These are phyloP conservation scores for Telenomus remus DNA, from an alignment of 1,140 invertebrate species.

Conservation along the genomic window DNA sequence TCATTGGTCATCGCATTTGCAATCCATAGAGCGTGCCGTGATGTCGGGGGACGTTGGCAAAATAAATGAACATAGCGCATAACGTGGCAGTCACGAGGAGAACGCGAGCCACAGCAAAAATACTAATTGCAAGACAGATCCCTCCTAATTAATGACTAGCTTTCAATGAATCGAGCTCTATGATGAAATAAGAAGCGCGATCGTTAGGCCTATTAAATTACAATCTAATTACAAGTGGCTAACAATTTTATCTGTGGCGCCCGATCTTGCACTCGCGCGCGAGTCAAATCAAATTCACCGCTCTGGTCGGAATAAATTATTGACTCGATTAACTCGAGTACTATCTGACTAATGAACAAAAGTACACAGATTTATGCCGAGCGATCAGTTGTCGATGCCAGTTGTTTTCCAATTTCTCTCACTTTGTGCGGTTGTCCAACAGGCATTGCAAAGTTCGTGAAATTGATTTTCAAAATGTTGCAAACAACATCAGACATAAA, in stretches of 20 bases:
- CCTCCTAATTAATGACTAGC: constrained; percentile 33
- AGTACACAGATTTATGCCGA: no score
- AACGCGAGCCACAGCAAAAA: constrained; percentile 18
- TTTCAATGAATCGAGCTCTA: constrained; percentile 24
- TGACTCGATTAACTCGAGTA: constrained; percentile 12
- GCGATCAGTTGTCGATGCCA: no score
- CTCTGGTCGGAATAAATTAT: constrained; percentile 27
- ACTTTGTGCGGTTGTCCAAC: no score
- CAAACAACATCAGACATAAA: no score
- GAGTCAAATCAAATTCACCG: constrained; percentile 22
- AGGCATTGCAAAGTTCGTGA: no score
- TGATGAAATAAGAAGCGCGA: constrained; percentile 25
- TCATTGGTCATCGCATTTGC: no score
- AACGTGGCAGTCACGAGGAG: constrained; percentile 4
- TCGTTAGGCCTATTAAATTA: constrained; percentile 28
- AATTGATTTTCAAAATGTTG: no score
- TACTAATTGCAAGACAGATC: constrained; percentile 38
- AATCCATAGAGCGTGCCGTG: no score
- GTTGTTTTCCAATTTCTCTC: no score
- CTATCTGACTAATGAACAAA: constrained; percentile 14
- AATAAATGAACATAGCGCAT: constrained; percentile 1
- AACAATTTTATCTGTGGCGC: constrained; percentile 27
- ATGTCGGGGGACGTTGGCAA: no score
- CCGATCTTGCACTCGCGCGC: constrained; percentile 15
- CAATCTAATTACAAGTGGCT: constrained; percentile 42